Percentiles rank a stretch among this genome's conserved stretches.
These are phyloP conservation scores for Stenotaenia linearis DNA, from an alignment of 2,888 invertebrate species.

Conservation along the genomic window DNA sequence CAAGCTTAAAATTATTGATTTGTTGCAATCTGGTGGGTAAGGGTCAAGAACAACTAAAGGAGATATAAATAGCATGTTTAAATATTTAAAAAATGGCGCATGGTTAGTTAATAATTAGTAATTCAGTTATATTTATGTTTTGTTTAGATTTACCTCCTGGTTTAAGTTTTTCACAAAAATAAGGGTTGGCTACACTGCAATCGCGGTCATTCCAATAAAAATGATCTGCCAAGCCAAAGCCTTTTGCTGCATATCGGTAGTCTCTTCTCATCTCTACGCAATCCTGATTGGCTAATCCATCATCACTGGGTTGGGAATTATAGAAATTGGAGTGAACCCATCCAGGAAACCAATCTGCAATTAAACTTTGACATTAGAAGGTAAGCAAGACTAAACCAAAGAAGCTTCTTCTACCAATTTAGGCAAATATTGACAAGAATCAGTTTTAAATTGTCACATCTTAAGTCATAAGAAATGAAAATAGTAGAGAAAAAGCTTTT, in stretches of 20 bases:
- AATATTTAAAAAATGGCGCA: too few relatives aligned
- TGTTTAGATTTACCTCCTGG: constrained; percentile 54
- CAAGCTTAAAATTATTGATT: constrained; percentile 60
- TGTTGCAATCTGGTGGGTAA: constrained; percentile 55
- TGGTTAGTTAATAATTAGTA: too few relatives aligned
- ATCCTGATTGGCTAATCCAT: constrained; percentile 71
- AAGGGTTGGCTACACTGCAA: constrained; percentile 66
- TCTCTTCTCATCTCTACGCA: constrained; percentile 69
- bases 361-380: not conserved
- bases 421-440: too few relatives aligned
- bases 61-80: not conserved
- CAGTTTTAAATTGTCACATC: too few relatives aligned
- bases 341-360: constrained; percentile 74
- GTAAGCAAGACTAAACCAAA: too few relatives aligned
- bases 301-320: constrained; percentile 71
- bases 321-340: constrained; percentile 64
- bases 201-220: constrained; percentile 79
- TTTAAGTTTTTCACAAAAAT: constrained; percentile 66
- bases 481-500: too few relatives aligned
- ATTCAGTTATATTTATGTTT: too few relatives aligned
- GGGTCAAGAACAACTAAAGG: constrained; percentile 9
- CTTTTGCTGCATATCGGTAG: constrained; percentile 56
- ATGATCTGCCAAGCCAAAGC: constrained; percentile 50
- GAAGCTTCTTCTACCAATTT: too few relatives aligned
- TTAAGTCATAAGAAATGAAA: too few relatives aligned